Evolutionary conservation across 2,113 vertebrate genomes (phyloP).

Genomic region (Microcebus tavaratra): DNA sequence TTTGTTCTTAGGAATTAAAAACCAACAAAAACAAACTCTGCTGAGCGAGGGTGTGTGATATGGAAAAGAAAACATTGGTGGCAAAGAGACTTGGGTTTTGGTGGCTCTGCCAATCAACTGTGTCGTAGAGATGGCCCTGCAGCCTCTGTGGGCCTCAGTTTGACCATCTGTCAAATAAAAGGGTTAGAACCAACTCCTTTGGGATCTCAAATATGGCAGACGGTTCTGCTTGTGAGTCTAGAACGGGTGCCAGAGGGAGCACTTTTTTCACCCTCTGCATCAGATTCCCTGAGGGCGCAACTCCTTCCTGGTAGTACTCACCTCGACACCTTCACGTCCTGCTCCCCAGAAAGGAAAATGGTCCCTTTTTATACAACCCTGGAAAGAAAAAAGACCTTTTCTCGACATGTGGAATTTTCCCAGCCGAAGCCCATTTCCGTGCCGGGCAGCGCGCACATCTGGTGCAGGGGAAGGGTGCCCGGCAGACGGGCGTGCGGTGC

Average conservation of each 20-base stretch:
- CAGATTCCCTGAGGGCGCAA: too few species aligned
- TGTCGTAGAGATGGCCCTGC: background rate
- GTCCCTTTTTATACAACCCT: background rate
- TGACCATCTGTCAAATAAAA: background rate
- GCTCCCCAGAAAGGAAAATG: background rate
- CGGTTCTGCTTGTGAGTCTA: too few species aligned
- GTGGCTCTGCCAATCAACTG: background rate
- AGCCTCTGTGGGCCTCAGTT: background rate
- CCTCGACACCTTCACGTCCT: background rate
- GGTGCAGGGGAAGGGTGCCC: background rate
- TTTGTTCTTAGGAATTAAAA: background rate
- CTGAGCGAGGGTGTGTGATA: background rate
- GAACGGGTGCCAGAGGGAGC: background rate
- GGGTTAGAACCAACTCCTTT: background rate
- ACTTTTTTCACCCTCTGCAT: too few species aligned
- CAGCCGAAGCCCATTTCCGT: background rate
- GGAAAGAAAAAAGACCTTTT: background rate
- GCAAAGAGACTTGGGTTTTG: background rate
- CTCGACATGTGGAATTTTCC: background rate
- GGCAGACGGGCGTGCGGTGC: accelerated
- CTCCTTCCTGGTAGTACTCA: background rate
- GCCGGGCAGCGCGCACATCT: background rate
- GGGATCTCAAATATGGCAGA: background rate
- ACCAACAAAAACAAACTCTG: background rate
- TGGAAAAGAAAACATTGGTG: background rate